Evolutionary conservation across 1,140 invertebrate genomes (phyloP).

Genomic region (Lordiphosa mommai): DNA sequence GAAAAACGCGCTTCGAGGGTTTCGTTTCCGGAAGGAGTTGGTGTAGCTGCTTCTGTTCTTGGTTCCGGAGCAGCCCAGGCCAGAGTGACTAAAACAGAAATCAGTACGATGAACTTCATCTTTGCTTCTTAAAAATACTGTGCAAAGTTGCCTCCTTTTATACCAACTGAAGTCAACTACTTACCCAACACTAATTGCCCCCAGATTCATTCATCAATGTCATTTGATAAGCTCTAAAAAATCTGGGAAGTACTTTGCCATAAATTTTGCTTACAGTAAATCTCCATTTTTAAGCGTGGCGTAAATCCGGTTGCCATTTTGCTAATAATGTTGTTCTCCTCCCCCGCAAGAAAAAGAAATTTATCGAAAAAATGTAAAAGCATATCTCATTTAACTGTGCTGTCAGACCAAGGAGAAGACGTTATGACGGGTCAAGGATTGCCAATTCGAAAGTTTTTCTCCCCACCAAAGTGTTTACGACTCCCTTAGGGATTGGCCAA

Average conservation of each 20-base stretch:
- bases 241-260: slow-evolving; percentile 22
- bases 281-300: slow-evolving; percentile 67
- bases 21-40: background rate
- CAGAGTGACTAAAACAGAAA: background rate
- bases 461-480: slow-evolving; percentile 61
- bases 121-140: no score
- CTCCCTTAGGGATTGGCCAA: slow-evolving; percentile 61
- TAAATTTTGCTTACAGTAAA: slow-evolving; percentile 63
- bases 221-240: slow-evolving; percentile 35
- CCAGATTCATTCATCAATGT: slow-evolving; percentile 39
- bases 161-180: background rate
- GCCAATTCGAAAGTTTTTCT: slow-evolving; percentile 49
- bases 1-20: slow-evolving; percentile 8
- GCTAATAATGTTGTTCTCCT: slow-evolving; percentile 60
- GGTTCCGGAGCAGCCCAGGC: background rate
- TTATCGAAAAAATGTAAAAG: slow-evolving; percentile 77
- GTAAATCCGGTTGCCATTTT: slow-evolving; percentile 71
- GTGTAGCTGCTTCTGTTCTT: background rate
- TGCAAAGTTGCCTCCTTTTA: no score
- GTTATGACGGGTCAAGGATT: slow-evolving; percentile 76
- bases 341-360: slow-evolving; percentile 26
- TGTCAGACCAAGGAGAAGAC: slow-evolving; percentile 41
- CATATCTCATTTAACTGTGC: slow-evolving; percentile 72
- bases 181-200: slow-evolving; percentile 22
- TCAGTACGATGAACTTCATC: no score